Conservation (phyloP, 1,140 invertebrate species). For the Forficula auricularia region DNA sequence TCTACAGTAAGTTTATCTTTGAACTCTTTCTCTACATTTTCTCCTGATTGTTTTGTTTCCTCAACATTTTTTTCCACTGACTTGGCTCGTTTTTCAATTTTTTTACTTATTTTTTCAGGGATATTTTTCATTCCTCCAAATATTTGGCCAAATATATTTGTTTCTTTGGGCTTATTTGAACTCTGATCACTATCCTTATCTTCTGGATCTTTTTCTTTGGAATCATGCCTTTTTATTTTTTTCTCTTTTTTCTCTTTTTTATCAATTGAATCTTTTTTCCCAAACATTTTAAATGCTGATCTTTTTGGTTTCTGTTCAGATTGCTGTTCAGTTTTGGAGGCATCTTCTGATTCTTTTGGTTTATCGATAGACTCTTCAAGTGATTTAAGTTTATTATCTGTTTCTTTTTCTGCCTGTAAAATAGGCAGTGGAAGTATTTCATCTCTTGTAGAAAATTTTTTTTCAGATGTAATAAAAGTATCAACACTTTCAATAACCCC, state of each 20-base stretch:
- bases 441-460: too few species aligned
- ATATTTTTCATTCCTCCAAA: constrained; percentile 2
- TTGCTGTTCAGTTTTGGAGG: neutral
- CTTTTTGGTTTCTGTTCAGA: neutral
- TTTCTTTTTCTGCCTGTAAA: too few species aligned
- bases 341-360: constrained; percentile 3
- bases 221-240: constrained; percentile 5
- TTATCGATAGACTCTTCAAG: constrained; percentile 1
- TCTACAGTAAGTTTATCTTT: too few species aligned
- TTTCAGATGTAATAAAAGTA: neutral
- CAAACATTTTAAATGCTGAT: constrained; percentile 3
- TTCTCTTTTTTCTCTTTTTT: constrained; percentile 12
- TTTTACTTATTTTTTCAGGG: constrained; percentile 2
- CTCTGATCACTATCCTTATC: constrained; percentile 9
- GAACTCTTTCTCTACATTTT: neutral
- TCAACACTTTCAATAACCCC: constrained; percentile 4
- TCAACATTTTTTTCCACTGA: neutral
- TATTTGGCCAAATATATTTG: neutral
- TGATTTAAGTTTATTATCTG: too few species aligned
- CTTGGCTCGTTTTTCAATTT: constrained; percentile 2
- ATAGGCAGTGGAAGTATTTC: too few species aligned
- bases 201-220: constrained; percentile 9
- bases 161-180: constrained; percentile 5
- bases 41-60: constrained; percentile 4
- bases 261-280: constrained; percentile 3